Evolutionary conservation across 2,113 vertebrate genomes (phyloP), one percentile per base, ranked within the genome.

Genomic region (Grammomys surdaster): DNA sequence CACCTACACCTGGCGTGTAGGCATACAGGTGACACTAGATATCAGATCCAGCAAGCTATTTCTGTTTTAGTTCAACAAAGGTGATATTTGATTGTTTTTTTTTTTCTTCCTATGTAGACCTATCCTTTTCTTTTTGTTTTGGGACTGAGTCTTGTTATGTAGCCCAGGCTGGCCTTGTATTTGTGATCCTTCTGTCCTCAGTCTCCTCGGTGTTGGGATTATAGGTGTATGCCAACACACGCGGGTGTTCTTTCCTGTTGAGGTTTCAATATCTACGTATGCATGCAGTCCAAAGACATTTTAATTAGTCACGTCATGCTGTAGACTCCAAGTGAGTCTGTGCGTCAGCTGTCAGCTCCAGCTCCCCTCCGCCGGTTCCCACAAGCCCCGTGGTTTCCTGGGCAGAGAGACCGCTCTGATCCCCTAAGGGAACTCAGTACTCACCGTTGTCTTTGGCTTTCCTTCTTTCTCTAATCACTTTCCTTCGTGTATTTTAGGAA

Each of bases 1-100:
- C 92, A 95, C 78, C 97, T 93, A 33, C 3, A 84, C 69, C 86
- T 90, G 67, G 43, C 22, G 8, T 89, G 72, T 46, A 94, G 84
- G 72, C 92, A 43, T 54, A 43, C 33, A n/a, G 91, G 43, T 60
- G 60, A 89, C 46, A 56, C 65, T 90, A 95, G 90, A 16, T 13
- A 6, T 6, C 17, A 56, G 43, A 84, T 1, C 88, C 76, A 95
- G 78, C 67, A 93, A 95, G 92, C 80, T 31, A 56, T 14, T 9
- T 60, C 81, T 43, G 19, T 33, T 70, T 16, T 65, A 54, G 43
- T 63, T 54, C 7, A 26, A 65, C 72, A 20, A 48, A 91, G 90
- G 46, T 24, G 76, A 48, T 46, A 43, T 63, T 94, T 82, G 72
- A 33, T 51, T 95, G 43, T 14, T 7, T 63, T 60, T 19, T 19